Base-by-base conservation (phyloP, 2,113 vertebrate species). In the Ochotona princeps region DNA sequence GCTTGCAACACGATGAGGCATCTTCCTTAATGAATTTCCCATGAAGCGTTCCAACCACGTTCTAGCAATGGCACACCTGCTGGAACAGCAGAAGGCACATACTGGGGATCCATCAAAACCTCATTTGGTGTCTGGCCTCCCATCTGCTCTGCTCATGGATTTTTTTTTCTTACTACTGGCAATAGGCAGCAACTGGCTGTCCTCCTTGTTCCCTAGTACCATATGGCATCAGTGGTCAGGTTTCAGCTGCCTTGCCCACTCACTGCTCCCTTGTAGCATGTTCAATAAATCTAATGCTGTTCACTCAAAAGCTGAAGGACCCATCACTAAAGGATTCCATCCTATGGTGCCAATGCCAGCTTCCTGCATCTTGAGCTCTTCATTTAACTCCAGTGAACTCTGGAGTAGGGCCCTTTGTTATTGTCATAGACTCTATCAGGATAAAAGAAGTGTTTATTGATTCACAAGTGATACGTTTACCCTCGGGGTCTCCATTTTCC, bases 361-460 rank as follows among this genome's bases (percentile, higher is more conserved):
- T 85, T 75, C 49, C 72, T 60, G 21, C 51, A 72, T 57, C 21
- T 32, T 44, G 15, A 51, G 23, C 20, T 8, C 6, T 65, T 26
- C 32, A 0, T 51, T 67, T 79, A 35, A 73, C 32, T 89, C 72
- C 49, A 51, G 18, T 38, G 30, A 30, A 63, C 2, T 79, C n/a
- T n/a, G 11, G 28, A 35, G 0, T 30, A 26, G 49, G 60, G 28
- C n/a, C 0, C 1, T 44, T 51, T 61, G 20, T 26, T 72, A 12
- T 13, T 67, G 12, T 13, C 72, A 8, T 69, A 9, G 18, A 2
- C 73, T 4, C 32, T 28, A 0, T 1, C 1, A 26, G 5, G 47
- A 73, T 30, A 10, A 1, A 9, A 7, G 30, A 76, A 44, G 38
- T 69, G 61, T 44, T 92, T 69, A 44, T n/a, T 76, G 54, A 82